These are phyloP conservation scores for Rattus norvegicus DNA, from an alignment of 2,113 vertebrate genomes.

Conservation along the genomic window DNA sequence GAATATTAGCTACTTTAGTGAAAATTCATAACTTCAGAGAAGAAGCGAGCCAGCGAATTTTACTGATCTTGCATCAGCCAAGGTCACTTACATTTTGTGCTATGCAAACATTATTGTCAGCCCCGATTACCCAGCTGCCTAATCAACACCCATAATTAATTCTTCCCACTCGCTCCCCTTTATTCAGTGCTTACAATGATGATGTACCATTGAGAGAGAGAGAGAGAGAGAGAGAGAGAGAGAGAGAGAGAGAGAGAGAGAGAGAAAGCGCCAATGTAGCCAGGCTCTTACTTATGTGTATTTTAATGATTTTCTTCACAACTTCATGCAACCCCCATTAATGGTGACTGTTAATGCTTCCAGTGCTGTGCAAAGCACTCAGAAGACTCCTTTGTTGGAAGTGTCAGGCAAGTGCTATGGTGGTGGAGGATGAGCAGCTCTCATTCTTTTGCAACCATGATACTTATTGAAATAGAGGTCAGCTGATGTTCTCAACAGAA, in stretches of 20 bases:
- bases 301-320: conserved; percentile 40
- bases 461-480: neutral
- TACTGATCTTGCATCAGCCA: conserved; percentile 23
- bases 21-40: conserved; percentile 49
- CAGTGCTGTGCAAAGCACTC: neutral
- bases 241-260: neutral
- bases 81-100: conserved; percentile 39
- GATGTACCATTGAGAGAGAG: conserved; percentile 2
- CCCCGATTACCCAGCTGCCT: conserved; percentile 65
- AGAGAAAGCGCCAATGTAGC: neutral
- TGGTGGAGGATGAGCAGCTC: neutral
- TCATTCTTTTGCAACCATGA: neutral
- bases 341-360: conserved; percentile 13
- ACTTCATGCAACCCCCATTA: neutral
- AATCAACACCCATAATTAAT: conserved; percentile 73
- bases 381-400: neutral
- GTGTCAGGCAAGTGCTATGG: neutral
- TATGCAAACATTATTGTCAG: conserved; percentile 3
- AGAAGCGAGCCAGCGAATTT: conserved; percentile 33
- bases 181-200: conserved; percentile 42
- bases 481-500: neutral
- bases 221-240: conserved; percentile 17
- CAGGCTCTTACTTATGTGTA: neutral
- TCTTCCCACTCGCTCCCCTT: conserved; percentile 37
- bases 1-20: neutral